phyloP scores from a whole-genome alignment of 1,140 invertebrate species.

The Nephila pilipes region DNA sequence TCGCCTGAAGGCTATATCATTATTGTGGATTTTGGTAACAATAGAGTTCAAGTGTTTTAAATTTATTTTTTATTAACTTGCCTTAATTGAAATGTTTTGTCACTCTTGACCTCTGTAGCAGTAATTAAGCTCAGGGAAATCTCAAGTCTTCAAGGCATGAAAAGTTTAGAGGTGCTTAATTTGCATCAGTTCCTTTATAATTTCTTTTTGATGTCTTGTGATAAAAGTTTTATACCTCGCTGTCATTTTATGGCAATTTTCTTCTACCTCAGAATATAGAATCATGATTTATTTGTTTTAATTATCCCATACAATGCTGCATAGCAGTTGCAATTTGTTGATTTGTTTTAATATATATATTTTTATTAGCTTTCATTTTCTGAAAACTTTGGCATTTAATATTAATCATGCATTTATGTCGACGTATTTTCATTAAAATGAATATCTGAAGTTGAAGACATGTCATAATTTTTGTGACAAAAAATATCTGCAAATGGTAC shows the following conservation, averaged over 20 bases:
- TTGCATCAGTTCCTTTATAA: constrained; percentile 70
- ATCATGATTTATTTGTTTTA: constrained; percentile 59
- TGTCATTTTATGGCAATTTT: constrained; percentile 75
- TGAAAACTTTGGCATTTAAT: constrained; percentile 50
- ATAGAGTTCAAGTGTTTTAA: constrained; percentile 84
- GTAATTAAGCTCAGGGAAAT: constrained; percentile 72
- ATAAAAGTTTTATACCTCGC: constrained; percentile 74
- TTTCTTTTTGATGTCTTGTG: constrained; percentile 67
- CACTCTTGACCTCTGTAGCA: constrained; percentile 70
- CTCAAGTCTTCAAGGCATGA: constrained; percentile 70
- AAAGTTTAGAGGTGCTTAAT: constrained; percentile 68
- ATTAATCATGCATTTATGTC: constrained; percentile 64
- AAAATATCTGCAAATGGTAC: constrained; percentile 72
- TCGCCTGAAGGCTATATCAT: constrained; percentile 84
- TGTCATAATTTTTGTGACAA: constrained; percentile 73
- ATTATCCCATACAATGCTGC: constrained; percentile 52
- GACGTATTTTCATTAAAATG: constrained; percentile 74
- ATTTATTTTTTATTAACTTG: constrained; percentile 31
- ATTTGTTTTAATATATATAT: constrained; percentile 62
- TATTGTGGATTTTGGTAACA: constrained; percentile 87
- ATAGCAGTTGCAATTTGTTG: constrained; percentile 67
- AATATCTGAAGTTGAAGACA: constrained; percentile 60
- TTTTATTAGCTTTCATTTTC: constrained; percentile 17
- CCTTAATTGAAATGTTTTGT: constrained; percentile 39
- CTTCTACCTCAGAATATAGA: constrained; percentile 74